Evolutionary conservation across 2,888 invertebrate genomes (phyloP).

Genomic region (Dorcus parallelipipedus): DNA sequence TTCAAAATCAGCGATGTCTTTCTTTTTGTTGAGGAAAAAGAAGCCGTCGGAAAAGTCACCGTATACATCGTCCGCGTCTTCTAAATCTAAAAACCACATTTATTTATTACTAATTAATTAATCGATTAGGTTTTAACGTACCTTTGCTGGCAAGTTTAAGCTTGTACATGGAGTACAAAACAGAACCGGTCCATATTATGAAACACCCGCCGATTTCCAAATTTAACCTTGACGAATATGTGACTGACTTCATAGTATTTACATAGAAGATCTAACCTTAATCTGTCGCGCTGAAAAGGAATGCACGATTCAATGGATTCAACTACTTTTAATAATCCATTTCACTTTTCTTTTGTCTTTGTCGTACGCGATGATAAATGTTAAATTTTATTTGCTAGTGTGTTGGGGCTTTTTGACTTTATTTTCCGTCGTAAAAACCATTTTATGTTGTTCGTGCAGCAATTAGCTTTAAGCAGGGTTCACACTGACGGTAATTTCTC

Average conservation of each 20-base stretch:
- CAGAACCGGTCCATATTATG: slow-evolving; percentile 54
- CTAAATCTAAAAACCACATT: slow-evolving; percentile 41
- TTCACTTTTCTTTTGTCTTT: too few relatives aligned
- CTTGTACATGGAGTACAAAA: slow-evolving; percentile 56
- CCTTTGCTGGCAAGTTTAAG: slow-evolving; percentile 54
- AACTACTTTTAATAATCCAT: too few relatives aligned
- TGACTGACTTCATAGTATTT: slow-evolving; percentile 4
- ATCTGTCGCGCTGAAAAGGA: too few relatives aligned
- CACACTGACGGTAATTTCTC: too few relatives aligned
- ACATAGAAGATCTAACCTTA: not conserved
- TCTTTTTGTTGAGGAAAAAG: slow-evolving; percentile 53
- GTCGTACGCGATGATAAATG: too few relatives aligned
- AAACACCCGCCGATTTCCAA: slow-evolving; percentile 53
- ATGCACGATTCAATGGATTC: too few relatives aligned
- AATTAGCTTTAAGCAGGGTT: too few relatives aligned
- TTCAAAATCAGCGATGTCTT: slow-evolving; percentile 68
- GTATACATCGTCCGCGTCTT: slow-evolving; percentile 45
- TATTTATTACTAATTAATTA: not conserved
- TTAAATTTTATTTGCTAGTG: too few relatives aligned
- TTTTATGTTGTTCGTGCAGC: too few relatives aligned
- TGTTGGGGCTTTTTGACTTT: too few relatives aligned
- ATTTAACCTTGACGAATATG: not conserved
- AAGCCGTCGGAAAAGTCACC: slow-evolving; percentile 59
- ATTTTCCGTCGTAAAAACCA: too few relatives aligned
- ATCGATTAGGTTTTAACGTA: slow-evolving; percentile 37